Percentiles rank a stretch among this genome's conserved stretches.
Conservation (phyloP, 2,888 invertebrate genomes). For the Lasioglossum leucozonium region DNA sequence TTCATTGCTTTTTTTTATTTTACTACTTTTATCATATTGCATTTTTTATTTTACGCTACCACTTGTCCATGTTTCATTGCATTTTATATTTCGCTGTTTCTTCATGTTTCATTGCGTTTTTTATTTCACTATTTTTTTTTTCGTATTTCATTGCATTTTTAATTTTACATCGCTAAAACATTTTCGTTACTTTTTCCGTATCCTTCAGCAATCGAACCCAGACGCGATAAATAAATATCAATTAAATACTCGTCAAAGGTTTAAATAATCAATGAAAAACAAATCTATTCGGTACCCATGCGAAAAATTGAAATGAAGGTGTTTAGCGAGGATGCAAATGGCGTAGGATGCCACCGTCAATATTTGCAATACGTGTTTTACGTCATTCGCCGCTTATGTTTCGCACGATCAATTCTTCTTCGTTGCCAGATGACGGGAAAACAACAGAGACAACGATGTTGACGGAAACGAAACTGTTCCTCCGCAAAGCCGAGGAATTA, state of each 20-base stretch:
- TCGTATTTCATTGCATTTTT: neutral
- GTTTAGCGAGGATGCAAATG: neutral
- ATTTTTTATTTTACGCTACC: neutral
- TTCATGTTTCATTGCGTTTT: neutral
- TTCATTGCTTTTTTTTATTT: neutral
- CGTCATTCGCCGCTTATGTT: neutral
- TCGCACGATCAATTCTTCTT: neutral
- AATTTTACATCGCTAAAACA: neutral
- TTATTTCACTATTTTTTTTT: neutral
- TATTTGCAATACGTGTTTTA: neutral
- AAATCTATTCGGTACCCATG: neutral
- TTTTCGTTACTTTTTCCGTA: too few relatives aligned
- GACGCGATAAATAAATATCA: neutral
- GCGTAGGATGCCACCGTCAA: neutral
- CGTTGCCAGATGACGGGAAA: slow-evolving; percentile 42
- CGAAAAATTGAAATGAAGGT: neutral
- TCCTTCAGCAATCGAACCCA: too few relatives aligned
- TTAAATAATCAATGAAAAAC: too few relatives aligned
- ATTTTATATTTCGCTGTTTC: neutral
- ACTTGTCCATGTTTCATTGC: neutral
- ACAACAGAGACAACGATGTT: slow-evolving; percentile 48
- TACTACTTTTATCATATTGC: too few relatives aligned
- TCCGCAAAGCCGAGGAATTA: slow-evolving; percentile 82
- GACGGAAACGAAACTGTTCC: slow-evolving; percentile 80
- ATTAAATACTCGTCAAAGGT: neutral